Evolutionary conservation across 2,888 invertebrate genomes (phyloP), one percentile per base, ranked within the genome.

Genomic region (Drosophila rubida): DNA sequence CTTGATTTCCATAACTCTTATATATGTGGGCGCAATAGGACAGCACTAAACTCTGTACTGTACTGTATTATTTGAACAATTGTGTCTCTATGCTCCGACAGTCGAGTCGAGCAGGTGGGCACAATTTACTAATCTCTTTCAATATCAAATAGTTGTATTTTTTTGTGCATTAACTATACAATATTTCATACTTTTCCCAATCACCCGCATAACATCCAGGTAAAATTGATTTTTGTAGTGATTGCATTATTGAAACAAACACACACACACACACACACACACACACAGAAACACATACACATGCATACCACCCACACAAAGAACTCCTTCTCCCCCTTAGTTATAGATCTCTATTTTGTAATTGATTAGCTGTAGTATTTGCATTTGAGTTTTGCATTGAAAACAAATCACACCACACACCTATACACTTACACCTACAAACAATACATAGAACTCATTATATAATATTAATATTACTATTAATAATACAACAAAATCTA

Each of bases 341-440:
- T 42, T 67, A 27, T 75, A 70, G 58, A 64, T 60, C 48, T 76
- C 48, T 76, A 61, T 65, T 51, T 61, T 72, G 77, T 75, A 76
- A 72, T 77, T 77, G 59, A 66, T 76, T 63, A 69, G 69, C 32
- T 79, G 82, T 82, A 82, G 82, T 35, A 64, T 80, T 82, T 86
- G 82, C 82, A 82, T 83, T 78, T 83, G 62, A 73, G 68, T 83
- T 74, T 70, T 61, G 71, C 71, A 70, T 74, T 65, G 27, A 54
- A 68, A 55, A 44, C 25, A 49, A 48, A 49, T 19, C 9, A 58
- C 27, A 58, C 16, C 16, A 19, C n/a, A 41, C 27, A 57, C 16
- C 41, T n/a, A 54, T 41, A 68, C 25, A 57, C 46, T 50, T 30
- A 69, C 45, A 62, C 54, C 30, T 11, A 58, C 54, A 49, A 42